Conservation (phyloP, 1,140 invertebrate genomes). For the Drosophila simulans region DNA sequence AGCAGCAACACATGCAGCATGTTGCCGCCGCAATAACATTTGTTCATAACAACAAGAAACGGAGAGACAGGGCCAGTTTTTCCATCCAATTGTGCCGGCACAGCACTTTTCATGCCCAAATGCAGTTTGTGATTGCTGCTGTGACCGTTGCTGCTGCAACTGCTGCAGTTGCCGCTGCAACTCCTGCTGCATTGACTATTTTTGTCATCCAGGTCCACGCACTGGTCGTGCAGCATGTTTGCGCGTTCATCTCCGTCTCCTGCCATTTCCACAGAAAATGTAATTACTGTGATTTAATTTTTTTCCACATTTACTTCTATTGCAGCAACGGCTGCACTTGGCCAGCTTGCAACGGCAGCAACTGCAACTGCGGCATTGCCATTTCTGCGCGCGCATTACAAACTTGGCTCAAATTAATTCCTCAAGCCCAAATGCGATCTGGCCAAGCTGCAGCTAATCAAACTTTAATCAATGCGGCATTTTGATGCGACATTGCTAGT, state of each 20-base stretch:
- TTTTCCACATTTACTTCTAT: slow-evolving; percentile 55
- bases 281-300: slow-evolving; percentile 70
- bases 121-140: slow-evolving; percentile 54
- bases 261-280: slow-evolving; percentile 68
- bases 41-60: slow-evolving; percentile 58
- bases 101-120: slow-evolving; percentile 76
- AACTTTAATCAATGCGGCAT: slow-evolving; percentile 77
- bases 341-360: slow-evolving; percentile 5
- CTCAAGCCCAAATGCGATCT: slow-evolving; percentile 67
- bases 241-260: slow-evolving; percentile 54
- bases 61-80: slow-evolving; percentile 62
- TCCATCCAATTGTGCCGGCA: slow-evolving; percentile 70
- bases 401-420: slow-evolving; percentile 72
- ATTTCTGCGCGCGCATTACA: slow-evolving; percentile 58
- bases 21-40: slow-evolving; percentile 61
- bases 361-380: slow-evolving; percentile 19
- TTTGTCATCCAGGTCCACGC: slow-evolving; percentile 59
- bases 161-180: slow-evolving; percentile 7
- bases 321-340: slow-evolving; percentile 20
- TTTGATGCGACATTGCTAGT: slow-evolving; percentile 65
- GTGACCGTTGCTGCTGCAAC: slow-evolving; percentile 12
- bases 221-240: slow-evolving; percentile 69
- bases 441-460: slow-evolving; percentile 63
- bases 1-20: slow-evolving; percentile 29
- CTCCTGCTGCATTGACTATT: slow-evolving; percentile 56